Evolutionary conservation across 2,797 vertebrate species (phyloP).

Genomic region (Bradypus variegatus): DNA sequence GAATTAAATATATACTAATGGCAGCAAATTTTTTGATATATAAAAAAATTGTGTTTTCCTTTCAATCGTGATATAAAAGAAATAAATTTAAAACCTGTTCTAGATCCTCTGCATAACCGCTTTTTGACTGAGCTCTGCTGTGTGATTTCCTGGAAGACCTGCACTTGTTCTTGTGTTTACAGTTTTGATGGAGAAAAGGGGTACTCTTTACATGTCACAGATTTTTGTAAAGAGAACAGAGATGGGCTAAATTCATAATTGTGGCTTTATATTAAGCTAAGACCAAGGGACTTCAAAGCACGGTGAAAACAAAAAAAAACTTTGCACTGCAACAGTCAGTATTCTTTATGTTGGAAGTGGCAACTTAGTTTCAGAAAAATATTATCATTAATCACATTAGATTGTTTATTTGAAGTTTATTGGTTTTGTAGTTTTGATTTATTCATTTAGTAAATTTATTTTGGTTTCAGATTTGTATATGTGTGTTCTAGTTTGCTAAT

Average conservation of each 20-base stretch:
- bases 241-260: conserved; percentile 23
- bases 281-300: not conserved
- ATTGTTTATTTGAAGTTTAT: conserved; percentile 32
- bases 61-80: conserved; percentile 14
- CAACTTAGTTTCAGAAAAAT: conserved; percentile 12
- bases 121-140: conserved; percentile 4
- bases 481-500: not conserved
- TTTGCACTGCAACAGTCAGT: not conserved
- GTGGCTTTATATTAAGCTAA: not conserved
- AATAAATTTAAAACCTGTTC: conserved; percentile 35
- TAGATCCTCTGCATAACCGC: not conserved
- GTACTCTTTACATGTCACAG: conserved; percentile 41
- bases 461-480: conserved; percentile 7
- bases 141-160: conserved; percentile 2
- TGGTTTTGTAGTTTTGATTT: conserved; percentile 16
- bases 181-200: not conserved
- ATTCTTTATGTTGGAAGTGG: conserved; percentile 13
- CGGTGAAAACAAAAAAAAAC: not conserved
- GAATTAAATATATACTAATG: not conserved
- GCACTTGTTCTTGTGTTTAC: conserved; percentile 21
- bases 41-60: conserved; percentile 17
- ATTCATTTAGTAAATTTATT: conserved; percentile 20
- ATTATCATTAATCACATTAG: not conserved
- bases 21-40: conserved; percentile 20
- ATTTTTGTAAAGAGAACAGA: conserved; percentile 41